Evolutionary conservation across 2,888 invertebrate species (phyloP), one percentile per base, ranked within the genome.

Genomic region (Furcula furcula): DNA sequence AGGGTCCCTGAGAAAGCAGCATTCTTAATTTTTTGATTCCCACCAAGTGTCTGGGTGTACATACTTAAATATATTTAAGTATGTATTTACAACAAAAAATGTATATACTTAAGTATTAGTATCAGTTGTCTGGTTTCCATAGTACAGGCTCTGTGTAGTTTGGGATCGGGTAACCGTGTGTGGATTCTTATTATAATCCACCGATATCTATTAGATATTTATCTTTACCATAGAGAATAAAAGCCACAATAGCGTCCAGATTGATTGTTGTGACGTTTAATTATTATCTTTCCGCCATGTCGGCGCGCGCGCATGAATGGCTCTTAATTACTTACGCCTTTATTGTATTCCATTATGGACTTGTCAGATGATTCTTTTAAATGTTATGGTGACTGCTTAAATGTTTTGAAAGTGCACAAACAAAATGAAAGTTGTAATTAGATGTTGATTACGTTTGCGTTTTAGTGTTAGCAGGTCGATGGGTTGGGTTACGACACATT

Each of bases 181-280:
- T n/a, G n/a, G n/a, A n/a, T n/a, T n/a, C n/a, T n/a, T n/a, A n/a
- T n/a, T n/a, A n/a, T n/a, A n/a, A n/a, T n/a, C n/a, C n/a, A n/a
- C n/a, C n/a, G n/a, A n/a, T n/a, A n/a, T 13, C 11, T 18, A 57
- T 47, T 36, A 55, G 51, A 51, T 44, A 46, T 37, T 47, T 43
- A 57, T 58, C 47, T 38, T 28, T 32, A 42, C 37, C 20, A 58
- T 46, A n/a, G 39, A 46, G 35, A 40, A 54, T 40, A 46, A 54
- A 36, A 36, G 36, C 37, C 29, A 51, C 42, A 56, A 55, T 28
- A 43, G 23, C 32, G 28, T 40, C 41, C 35, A 46, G 41, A 40
- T 59, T 59, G 38, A 58, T 59, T 48, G 52, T 29, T 46, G 51
- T 28, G 27, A 16, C 18, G 18, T 28, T 28, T 18, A 28, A 28